Conservation (phyloP, 2,797 vertebrate species). For the Neopelma chrysocephalum region DNA sequence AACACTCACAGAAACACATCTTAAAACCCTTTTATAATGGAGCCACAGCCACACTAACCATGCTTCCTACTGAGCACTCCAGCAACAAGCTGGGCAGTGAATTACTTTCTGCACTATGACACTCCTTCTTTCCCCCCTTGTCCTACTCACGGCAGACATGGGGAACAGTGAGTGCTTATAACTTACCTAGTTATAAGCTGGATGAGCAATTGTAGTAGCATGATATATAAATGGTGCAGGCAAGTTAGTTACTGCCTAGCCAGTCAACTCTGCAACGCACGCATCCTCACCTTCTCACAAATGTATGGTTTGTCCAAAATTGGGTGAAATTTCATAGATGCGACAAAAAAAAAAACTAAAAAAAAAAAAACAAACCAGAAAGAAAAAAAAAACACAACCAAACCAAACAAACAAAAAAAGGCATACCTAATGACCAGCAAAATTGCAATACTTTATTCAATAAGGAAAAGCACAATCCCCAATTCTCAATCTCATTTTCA, state of each 20-base stretch:
- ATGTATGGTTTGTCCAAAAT: background rate
- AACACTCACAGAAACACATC: background rate
- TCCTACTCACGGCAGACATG: accelerated
- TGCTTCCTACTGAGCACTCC: background rate
- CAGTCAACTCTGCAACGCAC: background rate
- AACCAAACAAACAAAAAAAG: background rate
- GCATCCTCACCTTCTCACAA: background rate
- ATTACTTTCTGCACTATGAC: background rate
- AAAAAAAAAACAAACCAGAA: background rate
- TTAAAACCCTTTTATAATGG: background rate
- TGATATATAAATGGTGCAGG: accelerated
- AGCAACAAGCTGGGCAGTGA: background rate
- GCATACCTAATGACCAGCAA: no score
- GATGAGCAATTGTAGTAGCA: background rate
- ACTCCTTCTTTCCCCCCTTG: background rate
- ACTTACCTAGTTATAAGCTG: background rate
- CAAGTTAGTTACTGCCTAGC: background rate
- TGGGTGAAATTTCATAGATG: background rate
- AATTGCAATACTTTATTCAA: background rate
- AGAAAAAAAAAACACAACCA: no score
- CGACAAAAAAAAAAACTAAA: background rate
- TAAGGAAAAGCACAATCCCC: background rate
- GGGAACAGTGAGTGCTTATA: background rate
- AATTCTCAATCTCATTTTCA: background rate
- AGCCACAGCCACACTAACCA: background rate